Conservation (phyloP, 2,888 invertebrate species). For the Xylota sylvarum region DNA sequence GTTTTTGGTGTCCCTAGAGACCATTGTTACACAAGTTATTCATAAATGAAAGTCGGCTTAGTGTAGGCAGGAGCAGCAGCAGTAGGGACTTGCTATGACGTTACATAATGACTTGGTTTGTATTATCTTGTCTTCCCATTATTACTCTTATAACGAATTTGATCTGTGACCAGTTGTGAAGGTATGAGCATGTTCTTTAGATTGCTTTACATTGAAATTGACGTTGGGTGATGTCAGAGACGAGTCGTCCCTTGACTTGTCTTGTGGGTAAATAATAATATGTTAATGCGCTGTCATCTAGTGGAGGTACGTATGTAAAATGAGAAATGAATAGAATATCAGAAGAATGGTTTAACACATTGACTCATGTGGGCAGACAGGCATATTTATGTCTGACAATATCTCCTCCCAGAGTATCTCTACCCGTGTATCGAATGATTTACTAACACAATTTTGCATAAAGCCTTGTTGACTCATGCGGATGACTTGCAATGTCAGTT, state of each 20-base stretch:
- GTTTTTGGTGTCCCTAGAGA: slow-evolving; percentile 8
- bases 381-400: not conserved
- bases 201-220: slow-evolving; percentile 29
- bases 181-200: slow-evolving; percentile 15
- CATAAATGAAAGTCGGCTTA: slow-evolving; percentile 20
- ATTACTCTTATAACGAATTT: slow-evolving; percentile 28
- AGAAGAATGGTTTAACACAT: slow-evolving; percentile 31
- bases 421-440: not conserved
- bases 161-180: not conserved
- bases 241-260: slow-evolving; percentile 22
- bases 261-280: slow-evolving; percentile 38
- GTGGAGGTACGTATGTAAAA: slow-evolving; percentile 10
- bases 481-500: slow-evolving; percentile 1
- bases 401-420: not conserved
- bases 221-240: slow-evolving; percentile 36
- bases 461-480: not conserved
- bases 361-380: slow-evolving; percentile 1
- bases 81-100: slow-evolving; percentile 20
- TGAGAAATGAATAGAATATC: slow-evolving; percentile 30
- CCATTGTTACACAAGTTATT: slow-evolving; percentile 20
- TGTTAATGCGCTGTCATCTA: slow-evolving; percentile 46
- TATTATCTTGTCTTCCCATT: slow-evolving; percentile 34
- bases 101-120: slow-evolving; percentile 37
- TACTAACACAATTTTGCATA: not conserved
- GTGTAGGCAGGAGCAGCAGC: not conserved